Evolutionary conservation across 2,888 invertebrate genomes (phyloP), one percentile per base, ranked within the genome.

Genomic region (Cantharis rustica): DNA sequence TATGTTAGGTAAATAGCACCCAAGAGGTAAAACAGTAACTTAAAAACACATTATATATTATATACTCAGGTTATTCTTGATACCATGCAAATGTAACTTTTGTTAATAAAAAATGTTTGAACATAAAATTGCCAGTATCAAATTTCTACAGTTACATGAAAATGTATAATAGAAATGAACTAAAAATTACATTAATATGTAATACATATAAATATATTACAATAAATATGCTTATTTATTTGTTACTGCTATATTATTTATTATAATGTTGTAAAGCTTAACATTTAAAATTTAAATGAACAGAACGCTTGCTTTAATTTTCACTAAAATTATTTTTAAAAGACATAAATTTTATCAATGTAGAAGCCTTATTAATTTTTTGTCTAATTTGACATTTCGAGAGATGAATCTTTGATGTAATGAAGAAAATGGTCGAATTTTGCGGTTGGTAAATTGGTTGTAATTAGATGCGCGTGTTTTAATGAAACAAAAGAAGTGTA

Each of bases 401-500:
- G 72, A 79, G 73, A 77, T 79, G 79, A 79, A 79, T 79, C 79
- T 79, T 79, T 73, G 69, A 77, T 72, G 73, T 77, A 77, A 77
- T 73, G 75, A 75, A 69, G 75, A 79, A 75, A 77, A 79, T 75
- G 77, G 73, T 72, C 27, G 73, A 79, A 73, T 77, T 75, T 77
- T 66, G 77, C 71, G 77, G 77, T 64, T 74, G 74, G 72, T 16
- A 71, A 74, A 74, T 77, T 69, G 71, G 61, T n/a, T 26, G 77
- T 79, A 79, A 79, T 79, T 79, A 79, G 79, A 79, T 79, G 79
- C 79, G 79, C 78, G 76, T 79, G 78, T 78, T 79, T 79, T 79
- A 79, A 79, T 79, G 78, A 77, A 75, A 77, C 77, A 77, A 78
- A 79, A 79, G 78, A 78, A 77, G 75, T 75, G 72, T 69, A 74